Conservation (phyloP, 2,113 vertebrate genomes). For the Elaphurus davidianus region DNA sequence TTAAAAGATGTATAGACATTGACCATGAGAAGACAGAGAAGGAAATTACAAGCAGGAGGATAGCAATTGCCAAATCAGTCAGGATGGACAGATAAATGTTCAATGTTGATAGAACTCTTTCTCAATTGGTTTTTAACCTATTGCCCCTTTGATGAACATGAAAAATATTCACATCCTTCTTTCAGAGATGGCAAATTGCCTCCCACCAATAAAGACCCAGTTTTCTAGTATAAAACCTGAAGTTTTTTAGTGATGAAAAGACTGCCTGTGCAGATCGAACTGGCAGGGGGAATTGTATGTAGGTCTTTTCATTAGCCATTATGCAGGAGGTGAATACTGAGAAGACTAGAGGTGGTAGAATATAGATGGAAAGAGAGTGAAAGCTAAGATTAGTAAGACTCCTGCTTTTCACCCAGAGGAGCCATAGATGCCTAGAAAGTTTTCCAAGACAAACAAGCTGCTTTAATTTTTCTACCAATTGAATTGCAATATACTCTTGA, state of each 20-base stretch:
- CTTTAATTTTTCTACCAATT: neutral
- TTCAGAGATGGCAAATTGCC: neutral
- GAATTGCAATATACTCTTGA: neutral
- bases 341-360: neutral
- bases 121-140: neutral
- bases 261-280: neutral
- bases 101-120: neutral
- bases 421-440: neutral
- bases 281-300: neutral
- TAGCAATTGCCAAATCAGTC: neutral
- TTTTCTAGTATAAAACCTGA: neutral
- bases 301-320: neutral
- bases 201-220: neutral
- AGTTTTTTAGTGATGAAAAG: neutral
- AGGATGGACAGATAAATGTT: neutral
- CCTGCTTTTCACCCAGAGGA: neutral
- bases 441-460: neutral
- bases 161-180: neutral
- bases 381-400: neutral
- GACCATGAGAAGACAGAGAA: neutral
- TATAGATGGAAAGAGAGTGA: neutral
- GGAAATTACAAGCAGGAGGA: neutral
- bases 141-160: neutral
- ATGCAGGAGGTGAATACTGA: neutral
- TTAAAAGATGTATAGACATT: neutral